Evolutionary conservation across 2,888 invertebrate species (phyloP).

Genomic region (Empis livida): DNA sequence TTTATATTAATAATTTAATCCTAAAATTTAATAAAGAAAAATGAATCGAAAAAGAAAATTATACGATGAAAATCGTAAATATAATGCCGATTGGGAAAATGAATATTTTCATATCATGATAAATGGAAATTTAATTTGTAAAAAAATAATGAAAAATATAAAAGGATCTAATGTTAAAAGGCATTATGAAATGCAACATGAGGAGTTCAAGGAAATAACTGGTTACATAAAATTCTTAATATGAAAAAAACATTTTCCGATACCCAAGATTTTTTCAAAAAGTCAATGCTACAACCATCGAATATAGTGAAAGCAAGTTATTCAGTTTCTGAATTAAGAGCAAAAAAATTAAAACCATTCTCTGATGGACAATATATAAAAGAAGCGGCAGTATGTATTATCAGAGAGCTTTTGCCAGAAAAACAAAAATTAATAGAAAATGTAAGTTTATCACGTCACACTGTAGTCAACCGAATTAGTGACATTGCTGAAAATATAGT

Average conservation of each 20-base stretch:
- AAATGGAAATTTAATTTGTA: background rate
- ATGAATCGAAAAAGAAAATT: background rate
- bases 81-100: background rate
- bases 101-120: background rate
- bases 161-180: constrained; percentile 3
- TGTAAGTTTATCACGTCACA: background rate
- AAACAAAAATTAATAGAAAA: background rate
- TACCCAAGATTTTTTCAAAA: background rate
- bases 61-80: background rate
- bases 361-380: background rate
- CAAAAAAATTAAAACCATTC: constrained; percentile 3
- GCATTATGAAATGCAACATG: background rate
- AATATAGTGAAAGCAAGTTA: background rate
- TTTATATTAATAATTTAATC: too few relatives aligned
- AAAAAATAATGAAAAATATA: background rate
- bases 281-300: background rate
- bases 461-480: background rate
- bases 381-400: background rate
- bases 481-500: background rate
- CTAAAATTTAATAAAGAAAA: too few relatives aligned
- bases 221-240: background rate
- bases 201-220: background rate
- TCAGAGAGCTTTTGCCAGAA: background rate
- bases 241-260: background rate
- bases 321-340: background rate